Conservation (phyloP, 2,888 invertebrate species). For the Rhingia campestris region DNA sequence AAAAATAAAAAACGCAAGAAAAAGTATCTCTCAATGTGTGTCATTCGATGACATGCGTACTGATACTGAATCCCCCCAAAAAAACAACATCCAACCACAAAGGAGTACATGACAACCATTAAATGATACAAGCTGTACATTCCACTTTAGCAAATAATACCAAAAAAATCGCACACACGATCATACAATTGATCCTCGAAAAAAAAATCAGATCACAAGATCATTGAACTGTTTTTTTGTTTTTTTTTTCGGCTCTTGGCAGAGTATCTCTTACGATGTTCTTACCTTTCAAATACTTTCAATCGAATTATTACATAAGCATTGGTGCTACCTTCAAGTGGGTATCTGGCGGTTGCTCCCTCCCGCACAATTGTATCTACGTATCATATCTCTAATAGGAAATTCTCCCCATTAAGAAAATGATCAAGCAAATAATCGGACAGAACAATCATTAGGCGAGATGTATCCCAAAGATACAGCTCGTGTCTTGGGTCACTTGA, state of each 20-base stretch:
- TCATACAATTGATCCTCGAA: constrained; percentile 72
- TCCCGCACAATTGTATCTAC: not conserved
- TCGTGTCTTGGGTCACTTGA: constrained; percentile 18
- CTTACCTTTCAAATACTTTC: not conserved
- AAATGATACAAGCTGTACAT: constrained; percentile 71
- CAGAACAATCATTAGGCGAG: constrained; percentile 49
- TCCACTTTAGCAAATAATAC: constrained; percentile 57
- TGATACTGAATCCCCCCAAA: constrained; percentile 6
- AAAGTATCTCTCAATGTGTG: constrained; percentile 49
- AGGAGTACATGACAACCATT: constrained; percentile 71
- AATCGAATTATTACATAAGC: constrained; percentile 63
- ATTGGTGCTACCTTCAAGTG: constrained; percentile 33
- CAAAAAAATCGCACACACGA: constrained; percentile 11
- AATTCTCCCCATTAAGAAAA: constrained; percentile 62
- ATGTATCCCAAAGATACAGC: constrained; percentile 35
- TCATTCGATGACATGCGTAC: constrained; percentile 61
- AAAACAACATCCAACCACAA: constrained; percentile 35
- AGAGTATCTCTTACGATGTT: constrained; percentile 25
- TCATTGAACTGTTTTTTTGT: constrained; percentile 68
- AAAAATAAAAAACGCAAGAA: constrained; percentile 5
- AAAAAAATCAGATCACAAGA: constrained; percentile 70
- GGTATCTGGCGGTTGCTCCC: not conserved
- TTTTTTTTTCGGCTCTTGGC: constrained; percentile 5
- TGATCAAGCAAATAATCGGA: constrained; percentile 63
- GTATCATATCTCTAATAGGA: constrained; percentile 41